Evolutionary conservation across 2,797 vertebrate genomes (phyloP).

Genomic region (Nyctibius grandis): DNA sequence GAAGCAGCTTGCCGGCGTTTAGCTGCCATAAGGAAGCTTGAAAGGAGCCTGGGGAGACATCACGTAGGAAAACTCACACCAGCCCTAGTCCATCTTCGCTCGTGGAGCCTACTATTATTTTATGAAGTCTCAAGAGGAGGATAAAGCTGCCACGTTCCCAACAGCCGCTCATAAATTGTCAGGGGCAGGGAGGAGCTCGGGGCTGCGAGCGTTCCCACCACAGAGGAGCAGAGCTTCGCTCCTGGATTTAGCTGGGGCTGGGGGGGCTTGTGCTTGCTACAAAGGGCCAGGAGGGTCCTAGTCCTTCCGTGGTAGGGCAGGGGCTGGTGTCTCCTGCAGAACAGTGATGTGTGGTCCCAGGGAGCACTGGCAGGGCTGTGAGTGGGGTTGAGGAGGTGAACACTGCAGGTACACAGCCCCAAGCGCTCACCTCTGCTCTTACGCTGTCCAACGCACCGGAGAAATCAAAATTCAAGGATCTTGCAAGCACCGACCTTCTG

Average conservation of each 20-base stretch:
- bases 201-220: accelerated
- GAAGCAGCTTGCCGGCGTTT: background rate
- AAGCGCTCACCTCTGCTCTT: background rate
- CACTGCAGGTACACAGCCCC: accelerated
- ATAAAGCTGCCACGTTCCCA: slow-evolving; percentile 38
- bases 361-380: background rate
- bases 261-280: accelerated
- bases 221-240: accelerated
- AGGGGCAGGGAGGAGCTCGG: background rate
- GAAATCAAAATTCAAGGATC: background rate
- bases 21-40: background rate
- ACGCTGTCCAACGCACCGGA: accelerated
- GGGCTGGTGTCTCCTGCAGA: background rate
- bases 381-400: background rate
- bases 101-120: slow-evolving; percentile 33
- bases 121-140: slow-evolving; percentile 45
- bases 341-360: accelerated
- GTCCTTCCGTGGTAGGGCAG: background rate
- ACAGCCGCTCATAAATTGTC: slow-evolving; percentile 22
- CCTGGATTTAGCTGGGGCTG: accelerated
- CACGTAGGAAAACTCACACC: slow-evolving; percentile 8
- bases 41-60: slow-evolving; percentile 58
- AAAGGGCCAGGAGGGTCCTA: background rate
- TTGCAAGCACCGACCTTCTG: background rate
- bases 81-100: slow-evolving; percentile 51